Percentiles rank a stretch among this genome's conserved stretches.
Conservation (phyloP, 1,140 invertebrate genomes). For the Maconellicoccus hirsutus region DNA sequence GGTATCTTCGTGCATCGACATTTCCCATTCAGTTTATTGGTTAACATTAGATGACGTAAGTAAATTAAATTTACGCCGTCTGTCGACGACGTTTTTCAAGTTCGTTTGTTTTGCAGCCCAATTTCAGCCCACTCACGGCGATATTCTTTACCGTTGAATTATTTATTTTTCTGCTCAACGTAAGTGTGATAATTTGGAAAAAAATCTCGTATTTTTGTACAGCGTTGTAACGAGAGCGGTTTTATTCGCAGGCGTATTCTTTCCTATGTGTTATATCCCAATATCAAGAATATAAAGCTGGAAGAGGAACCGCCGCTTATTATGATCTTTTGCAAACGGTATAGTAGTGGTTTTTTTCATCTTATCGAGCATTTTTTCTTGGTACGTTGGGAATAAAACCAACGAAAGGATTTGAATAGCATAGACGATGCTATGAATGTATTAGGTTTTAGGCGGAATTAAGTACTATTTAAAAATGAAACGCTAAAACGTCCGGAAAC, state of each 20-base stretch:
- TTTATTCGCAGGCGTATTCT: conserved; percentile 53
- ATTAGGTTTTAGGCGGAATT: too few species aligned
- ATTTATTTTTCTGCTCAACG: conserved; percentile 12
- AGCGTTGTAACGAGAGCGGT: background rate
- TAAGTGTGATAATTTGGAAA: background rate
- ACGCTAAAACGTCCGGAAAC: too few species aligned
- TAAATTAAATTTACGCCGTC: background rate
- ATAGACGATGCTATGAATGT: too few species aligned
- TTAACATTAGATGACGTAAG: conserved; percentile 9
- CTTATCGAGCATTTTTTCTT: too few species aligned
- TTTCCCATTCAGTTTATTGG: conserved; percentile 15
- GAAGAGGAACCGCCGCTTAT: conserved; percentile 53
- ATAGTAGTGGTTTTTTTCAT: background rate
- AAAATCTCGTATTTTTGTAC: background rate
- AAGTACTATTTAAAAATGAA: too few species aligned
- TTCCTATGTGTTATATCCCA: conserved; percentile 68
- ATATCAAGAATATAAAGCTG: conserved; percentile 63
- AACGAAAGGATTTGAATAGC: too few species aligned
- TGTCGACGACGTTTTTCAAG: background rate
- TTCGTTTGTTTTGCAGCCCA: background rate
- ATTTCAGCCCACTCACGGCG: background rate
- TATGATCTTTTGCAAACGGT: conserved; percentile 24
- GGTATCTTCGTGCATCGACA: conserved; percentile 1
- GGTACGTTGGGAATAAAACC: background rate
- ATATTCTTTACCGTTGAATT: background rate